Evolutionary conservation across 2,888 invertebrate species (phyloP).

Genomic region (Caenorhabditis panamensis): DNA sequence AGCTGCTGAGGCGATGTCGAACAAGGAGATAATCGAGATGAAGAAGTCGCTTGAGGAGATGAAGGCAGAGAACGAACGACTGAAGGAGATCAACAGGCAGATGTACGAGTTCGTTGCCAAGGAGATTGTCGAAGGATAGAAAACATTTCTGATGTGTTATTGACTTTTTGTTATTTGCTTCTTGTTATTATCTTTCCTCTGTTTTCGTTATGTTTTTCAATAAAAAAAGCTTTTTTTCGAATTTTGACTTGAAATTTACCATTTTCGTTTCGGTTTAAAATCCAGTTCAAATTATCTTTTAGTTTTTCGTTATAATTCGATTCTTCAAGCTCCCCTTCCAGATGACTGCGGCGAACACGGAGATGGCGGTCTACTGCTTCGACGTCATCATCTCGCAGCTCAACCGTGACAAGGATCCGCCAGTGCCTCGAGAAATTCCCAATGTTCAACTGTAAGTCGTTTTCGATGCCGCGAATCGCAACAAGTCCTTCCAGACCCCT

Average conservation of each 20-base stretch:
- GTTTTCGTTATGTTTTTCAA: neutral
- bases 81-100: constrained; percentile 66
- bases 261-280: neutral
- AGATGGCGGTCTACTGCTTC: constrained; percentile 99
- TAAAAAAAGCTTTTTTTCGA: neutral
- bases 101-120: constrained; percentile 69
- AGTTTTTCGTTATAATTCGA: neutral
- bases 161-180: constrained; percentile 24
- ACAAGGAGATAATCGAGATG: constrained; percentile 4
- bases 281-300: constrained; percentile 3
- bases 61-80: constrained; percentile 50
- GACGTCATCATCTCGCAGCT: constrained; percentile 96
- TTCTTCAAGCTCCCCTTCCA: neutral
- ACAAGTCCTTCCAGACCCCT: constrained; percentile 87
- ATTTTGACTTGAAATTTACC: neutral
- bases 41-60: constrained; percentile 46
- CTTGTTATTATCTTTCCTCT: constrained; percentile 33
- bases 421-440: constrained; percentile 89
- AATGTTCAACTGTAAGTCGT: constrained; percentile 44
- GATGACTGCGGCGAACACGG: constrained; percentile 86
- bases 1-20: neutral
- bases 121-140: constrained; percentile 48
- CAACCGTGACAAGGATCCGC: constrained; percentile 93
- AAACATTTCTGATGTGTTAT: constrained; percentile 25
- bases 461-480: neutral